Evolutionary conservation across 2,797 vertebrate genomes (phyloP).

Genomic region (Corythornis leucogaster): DNA sequence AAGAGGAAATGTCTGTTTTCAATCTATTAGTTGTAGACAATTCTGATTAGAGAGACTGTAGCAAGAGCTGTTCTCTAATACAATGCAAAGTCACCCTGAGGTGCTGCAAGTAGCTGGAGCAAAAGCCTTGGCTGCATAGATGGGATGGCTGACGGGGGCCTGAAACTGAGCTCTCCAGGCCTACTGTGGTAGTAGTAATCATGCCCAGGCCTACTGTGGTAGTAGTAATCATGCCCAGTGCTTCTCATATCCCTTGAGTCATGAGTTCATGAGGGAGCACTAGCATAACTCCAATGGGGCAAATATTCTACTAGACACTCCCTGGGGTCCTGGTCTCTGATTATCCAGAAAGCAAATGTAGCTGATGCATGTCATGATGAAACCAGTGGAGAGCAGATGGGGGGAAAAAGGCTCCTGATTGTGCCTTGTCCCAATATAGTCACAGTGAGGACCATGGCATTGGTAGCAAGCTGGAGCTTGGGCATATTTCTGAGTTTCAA

Average conservation of each 20-base stretch:
- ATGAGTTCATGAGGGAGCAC: neutral
- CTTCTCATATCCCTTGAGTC: neutral
- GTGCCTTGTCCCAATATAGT: neutral
- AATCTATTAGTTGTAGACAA: neutral
- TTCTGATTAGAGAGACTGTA: neutral
- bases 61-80: neutral
- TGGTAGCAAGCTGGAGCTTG: neutral
- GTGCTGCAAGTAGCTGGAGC: neutral
- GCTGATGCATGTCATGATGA: neutral
- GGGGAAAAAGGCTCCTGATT: neutral
- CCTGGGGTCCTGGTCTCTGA: neutral
- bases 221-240: neutral
- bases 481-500: neutral
- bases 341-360: neutral
- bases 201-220: neutral
- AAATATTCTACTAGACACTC: neutral
- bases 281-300: neutral
- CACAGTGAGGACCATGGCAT: neutral
- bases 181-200: neutral
- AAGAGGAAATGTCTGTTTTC: neutral
- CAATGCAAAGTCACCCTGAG: neutral
- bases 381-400: neutral
- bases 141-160: neutral
- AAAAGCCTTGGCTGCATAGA: neutral
- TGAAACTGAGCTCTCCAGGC: neutral